Evolutionary conservation across 35 echinoderm and acorn worm genomes (phyloP), one percentile per base, ranked within the genome.

Genomic region (Apostichopus californicus): DNA sequence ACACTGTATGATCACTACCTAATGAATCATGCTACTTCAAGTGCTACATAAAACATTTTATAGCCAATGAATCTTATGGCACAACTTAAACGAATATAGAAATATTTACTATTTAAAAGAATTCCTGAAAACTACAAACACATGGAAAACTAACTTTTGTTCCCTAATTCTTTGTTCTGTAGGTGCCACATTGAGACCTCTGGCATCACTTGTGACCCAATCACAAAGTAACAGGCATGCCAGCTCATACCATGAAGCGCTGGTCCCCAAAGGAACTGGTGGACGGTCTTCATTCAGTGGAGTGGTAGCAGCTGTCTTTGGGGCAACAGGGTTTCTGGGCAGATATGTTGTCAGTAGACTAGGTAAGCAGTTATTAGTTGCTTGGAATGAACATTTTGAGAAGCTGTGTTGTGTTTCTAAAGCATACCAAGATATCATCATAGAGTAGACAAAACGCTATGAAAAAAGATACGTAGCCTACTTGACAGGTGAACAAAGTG

Each of bases 271-370:
- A 79, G 97, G 97, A 11, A 94, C 92, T 63, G 97, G 97, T 8
- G 97, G 97, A 0, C 65, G 97, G 9, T 98, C 97, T 21, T 98
- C 97, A 64, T 98, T 96, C 93, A 98, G 95, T 78, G 97, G 97
- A 54, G 86, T 94, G 12, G 95, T 96, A 11, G 95, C 95, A 55
- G 95, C 95, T 34, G 97, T 98, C 54, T 98, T 98, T 79, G 97
- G 97, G 21, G 94, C 89, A 0, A 98, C 87, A 81, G 97, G 97
- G 6, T 98, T 98, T 63, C 77, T 98, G 0, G 97, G 97, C 5
- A 78, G 84, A 77, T 98, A 98, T 93, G 78, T 98, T 46, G 90
- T 98, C 92, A 96, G 65, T 56, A 92, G 97, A 56, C 92, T 98
- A 17, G 95, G 97, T 98, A 78, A 96, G 94, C 56, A 73, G 4